Evolutionary conservation across 2,113 vertebrate genomes (phyloP).

Genomic region (Noctilio leporinus): DNA sequence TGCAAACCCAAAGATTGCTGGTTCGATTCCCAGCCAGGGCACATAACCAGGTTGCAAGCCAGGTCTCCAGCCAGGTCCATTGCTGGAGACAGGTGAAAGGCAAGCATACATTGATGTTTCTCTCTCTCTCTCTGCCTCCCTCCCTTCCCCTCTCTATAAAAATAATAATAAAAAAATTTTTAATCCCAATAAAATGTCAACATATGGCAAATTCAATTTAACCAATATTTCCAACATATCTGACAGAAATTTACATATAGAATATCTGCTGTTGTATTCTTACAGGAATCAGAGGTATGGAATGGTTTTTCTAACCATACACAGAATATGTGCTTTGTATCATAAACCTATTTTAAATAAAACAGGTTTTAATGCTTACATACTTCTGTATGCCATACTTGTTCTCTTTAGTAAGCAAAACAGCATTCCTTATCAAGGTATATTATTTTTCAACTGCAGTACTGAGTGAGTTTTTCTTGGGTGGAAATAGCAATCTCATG

Average conservation of each 20-base stretch:
- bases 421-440: conserved; percentile 56
- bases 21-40: no score
- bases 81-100: no score
- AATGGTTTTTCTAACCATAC: conserved; percentile 71
- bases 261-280: conserved; percentile 64
- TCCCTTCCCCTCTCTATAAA: no score
- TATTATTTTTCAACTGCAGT: conserved; percentile 61
- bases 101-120: no score
- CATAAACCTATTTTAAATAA: conserved; percentile 73
- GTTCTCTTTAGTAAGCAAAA: conserved; percentile 70
- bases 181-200: not conserved
- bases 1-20: no score
- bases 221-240: not conserved
- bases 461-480: conserved; percentile 42
- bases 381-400: conserved; percentile 69
- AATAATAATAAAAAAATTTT: no score
- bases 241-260: conserved; percentile 46
- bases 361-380: conserved; percentile 76
- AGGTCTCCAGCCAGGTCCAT: no score
- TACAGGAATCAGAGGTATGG: conserved; percentile 52
- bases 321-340: conserved; percentile 78
- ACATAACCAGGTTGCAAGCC: no score
- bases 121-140: no score
- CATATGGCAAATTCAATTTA: conserved; percentile 1
- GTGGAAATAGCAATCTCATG: conserved; percentile 69